A percentile compares a stretch with the other conserved stretches of the same genome.
These are phyloP conservation scores for Sebastes melanostomus DNA, from an alignment of 2,797 vertebrate genomes.

Conservation along the genomic window DNA sequence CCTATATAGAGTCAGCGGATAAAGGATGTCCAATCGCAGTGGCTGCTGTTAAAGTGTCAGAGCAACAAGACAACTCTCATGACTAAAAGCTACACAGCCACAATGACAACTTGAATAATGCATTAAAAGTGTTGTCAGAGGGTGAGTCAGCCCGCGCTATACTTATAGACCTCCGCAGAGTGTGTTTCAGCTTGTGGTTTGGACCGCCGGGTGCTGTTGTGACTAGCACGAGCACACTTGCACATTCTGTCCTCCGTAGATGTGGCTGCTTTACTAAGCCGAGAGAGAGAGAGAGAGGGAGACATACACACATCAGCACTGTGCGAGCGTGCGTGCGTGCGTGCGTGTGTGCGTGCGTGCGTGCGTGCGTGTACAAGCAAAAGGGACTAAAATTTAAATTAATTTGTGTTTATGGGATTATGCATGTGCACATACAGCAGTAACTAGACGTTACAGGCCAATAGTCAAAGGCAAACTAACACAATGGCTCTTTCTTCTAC, in stretches of 20 bases:
- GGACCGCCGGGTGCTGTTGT: constrained; percentile 9
- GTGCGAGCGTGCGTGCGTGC: not conserved
- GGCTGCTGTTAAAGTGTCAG: not conserved
- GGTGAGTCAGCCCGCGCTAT: constrained; percentile 1
- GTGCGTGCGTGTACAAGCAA: not conserved
- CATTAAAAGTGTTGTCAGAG: not conserved
- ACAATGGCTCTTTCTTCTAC: constrained; percentile 61
- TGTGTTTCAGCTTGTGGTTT: constrained; percentile 31
- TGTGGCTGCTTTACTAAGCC: not conserved
- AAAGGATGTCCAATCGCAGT: not conserved
- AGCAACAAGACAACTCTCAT: not conserved
- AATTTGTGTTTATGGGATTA: not conserved
- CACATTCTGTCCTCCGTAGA: not conserved
- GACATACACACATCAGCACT: not conserved
- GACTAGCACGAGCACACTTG: constrained; percentile 9
- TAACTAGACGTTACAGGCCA: not conserved
- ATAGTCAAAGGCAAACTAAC: constrained; percentile 15
- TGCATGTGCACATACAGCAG: not conserved
- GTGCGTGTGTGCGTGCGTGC: not conserved
- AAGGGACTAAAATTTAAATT: not conserved
- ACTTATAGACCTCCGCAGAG: not conserved
- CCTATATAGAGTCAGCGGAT: not conserved
- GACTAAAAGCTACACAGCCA: not conserved
- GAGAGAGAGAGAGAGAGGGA: not conserved
- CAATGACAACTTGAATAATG: constrained; percentile 5